These are phyloP conservation scores for Dolichoris vasculosae DNA, from an alignment of 1,140 invertebrate species.

Conservation along the genomic window DNA sequence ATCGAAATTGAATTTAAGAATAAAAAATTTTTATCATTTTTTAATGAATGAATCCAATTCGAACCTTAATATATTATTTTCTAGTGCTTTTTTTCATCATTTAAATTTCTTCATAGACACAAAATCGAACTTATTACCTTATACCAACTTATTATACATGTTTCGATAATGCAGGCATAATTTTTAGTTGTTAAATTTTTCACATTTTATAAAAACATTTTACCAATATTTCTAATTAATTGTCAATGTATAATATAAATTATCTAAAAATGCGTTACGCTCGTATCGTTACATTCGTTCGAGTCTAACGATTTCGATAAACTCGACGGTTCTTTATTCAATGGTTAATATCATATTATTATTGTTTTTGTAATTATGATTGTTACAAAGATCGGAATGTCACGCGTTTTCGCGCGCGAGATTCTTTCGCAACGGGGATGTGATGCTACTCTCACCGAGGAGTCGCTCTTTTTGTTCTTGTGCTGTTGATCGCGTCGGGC, in stretches of 20 bases:
- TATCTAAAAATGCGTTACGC: too few species aligned
- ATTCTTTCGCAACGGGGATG: constrained; percentile 15
- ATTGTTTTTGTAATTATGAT: constrained; percentile 26
- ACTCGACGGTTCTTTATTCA: too few species aligned
- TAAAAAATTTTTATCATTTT: neutral
- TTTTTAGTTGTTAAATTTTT: neutral
- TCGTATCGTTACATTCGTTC: too few species aligned
- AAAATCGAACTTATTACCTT: neutral
- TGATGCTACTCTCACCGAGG: neutral
- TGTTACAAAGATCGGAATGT: constrained; percentile 24
- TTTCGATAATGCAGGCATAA: neutral
- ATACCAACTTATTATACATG: neutral
- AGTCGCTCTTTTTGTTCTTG: constrained; percentile 30
- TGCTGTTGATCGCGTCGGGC: constrained; percentile 20
- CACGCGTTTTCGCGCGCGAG: neutral
- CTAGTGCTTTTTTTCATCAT: too few species aligned
- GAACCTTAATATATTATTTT: neutral
- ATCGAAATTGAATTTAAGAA: neutral
- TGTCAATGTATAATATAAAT: too few species aligned
- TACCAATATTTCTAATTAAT: too few species aligned
- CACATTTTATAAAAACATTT: neutral
- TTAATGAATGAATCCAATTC: neutral
- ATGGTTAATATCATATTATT: constrained; percentile 47
- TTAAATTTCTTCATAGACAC: too few species aligned
- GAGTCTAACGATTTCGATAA: too few species aligned